Evolutionary conservation across 2,797 vertebrate genomes (phyloP).

Genomic region (Crocidura indochinensis): DNA sequence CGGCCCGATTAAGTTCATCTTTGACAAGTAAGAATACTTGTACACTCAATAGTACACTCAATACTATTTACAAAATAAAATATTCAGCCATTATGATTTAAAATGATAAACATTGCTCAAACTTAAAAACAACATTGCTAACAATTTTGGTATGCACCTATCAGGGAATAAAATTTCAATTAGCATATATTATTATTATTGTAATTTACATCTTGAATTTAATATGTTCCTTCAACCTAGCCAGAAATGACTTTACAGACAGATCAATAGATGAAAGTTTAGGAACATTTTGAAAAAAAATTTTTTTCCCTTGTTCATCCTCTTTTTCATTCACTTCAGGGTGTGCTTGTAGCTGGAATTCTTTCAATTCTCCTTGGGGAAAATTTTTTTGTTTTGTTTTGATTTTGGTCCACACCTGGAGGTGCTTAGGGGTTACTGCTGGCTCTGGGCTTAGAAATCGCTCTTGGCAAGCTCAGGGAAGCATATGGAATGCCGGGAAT

Average conservation of each 20-base stretch:
- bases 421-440: too few species aligned
- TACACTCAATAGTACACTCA: conserved; percentile 15
- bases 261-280: conserved; percentile 37
- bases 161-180: conserved; percentile 80
- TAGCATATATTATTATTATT: conserved; percentile 84
- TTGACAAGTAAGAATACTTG: conserved; percentile 59
- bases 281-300: conserved; percentile 47
- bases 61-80: conserved; percentile 68
- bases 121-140: not conserved
- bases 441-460: too few species aligned
- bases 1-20: not conserved
- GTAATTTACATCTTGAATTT: conserved; percentile 83
- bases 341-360: too few species aligned
- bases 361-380: too few species aligned
- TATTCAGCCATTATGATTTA: conserved; percentile 37
- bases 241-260: conserved; percentile 67
- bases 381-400: too few species aligned
- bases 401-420: too few species aligned
- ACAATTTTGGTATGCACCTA: conserved; percentile 70
- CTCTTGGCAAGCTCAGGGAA: too few species aligned
- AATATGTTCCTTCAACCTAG: conserved; percentile 72
- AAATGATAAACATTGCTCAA: conserved; percentile 60
- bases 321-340: not conserved
- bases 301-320: conserved; percentile 58
- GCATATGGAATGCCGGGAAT: too few species aligned